Conservation (phyloP, 2,888 invertebrate species). For the Ormyrus rosae region DNA sequence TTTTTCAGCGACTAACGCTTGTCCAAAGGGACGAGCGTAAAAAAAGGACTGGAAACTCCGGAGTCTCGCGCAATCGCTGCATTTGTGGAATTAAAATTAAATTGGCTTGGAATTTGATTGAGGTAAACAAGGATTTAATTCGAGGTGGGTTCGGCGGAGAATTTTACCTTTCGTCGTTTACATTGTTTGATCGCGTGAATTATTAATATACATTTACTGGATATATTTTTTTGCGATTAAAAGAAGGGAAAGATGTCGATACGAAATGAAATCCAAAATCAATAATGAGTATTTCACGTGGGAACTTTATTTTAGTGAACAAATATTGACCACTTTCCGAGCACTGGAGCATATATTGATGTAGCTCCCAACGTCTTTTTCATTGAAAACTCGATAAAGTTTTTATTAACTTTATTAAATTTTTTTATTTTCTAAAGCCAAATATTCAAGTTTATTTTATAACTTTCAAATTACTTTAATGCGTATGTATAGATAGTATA, state of each 20-base stretch:
- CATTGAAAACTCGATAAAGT: not conserved
- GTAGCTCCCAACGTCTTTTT: not conserved
- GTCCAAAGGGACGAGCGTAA: no score
- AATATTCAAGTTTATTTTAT: not conserved
- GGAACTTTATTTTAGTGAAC: not conserved
- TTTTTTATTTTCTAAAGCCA: not conserved
- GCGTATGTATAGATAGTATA: not conserved
- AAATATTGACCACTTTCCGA: constrained; percentile 8
- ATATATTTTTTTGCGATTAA: no score
- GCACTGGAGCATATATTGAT: not conserved
- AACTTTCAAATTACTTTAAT: not conserved
- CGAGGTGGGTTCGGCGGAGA: no score
- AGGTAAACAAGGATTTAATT: no score
- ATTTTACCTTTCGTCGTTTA: no score
- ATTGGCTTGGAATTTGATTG: no score
- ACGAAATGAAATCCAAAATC: not conserved
- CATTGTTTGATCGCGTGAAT: no score
- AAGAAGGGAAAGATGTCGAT: not conserved
- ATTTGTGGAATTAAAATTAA: no score
- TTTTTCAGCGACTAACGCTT: no score
- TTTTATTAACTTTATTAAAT: not conserved
- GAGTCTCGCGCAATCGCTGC: no score
- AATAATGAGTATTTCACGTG: not conserved
- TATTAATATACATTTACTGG: no score
- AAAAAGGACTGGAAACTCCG: no score